These are phyloP conservation scores for Drosophila subquinaria DNA, from an alignment of 2,888 invertebrate genomes.

Conservation along the genomic window DNA sequence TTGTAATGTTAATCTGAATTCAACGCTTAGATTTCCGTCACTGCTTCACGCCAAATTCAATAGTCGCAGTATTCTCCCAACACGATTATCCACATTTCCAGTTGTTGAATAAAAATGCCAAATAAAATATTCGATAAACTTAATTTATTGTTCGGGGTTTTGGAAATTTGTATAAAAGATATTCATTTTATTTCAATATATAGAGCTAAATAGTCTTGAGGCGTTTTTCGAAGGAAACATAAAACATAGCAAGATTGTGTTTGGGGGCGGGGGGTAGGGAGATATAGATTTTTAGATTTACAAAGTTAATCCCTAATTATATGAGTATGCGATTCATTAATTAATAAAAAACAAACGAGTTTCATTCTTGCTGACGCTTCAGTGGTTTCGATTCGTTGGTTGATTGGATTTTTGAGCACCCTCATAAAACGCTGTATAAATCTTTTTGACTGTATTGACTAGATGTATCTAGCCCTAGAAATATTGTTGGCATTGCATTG, in stretches of 20 bases:
- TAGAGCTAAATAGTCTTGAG: conserved; percentile 73
- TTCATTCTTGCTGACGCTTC: conserved; percentile 66
- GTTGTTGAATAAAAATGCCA: conserved; percentile 29
- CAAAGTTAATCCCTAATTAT: conserved; percentile 69
- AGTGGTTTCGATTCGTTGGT: conserved; percentile 43
- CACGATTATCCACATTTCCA: not conserved
- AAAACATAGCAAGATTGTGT: conserved; percentile 22
- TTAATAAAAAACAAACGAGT: conserved; percentile 75
- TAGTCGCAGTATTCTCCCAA: not conserved
- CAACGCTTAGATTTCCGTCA: too few relatives aligned
- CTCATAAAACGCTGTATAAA: conserved; percentile 60
- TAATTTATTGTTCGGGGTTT: conserved; percentile 74
- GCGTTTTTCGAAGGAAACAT: conserved; percentile 31
- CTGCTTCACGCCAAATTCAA: not conserved
- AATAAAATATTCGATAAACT: conserved; percentile 65
- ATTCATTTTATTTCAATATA: conserved; percentile 66
- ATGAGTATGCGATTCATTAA: conserved; percentile 74
- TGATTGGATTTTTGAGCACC: conserved; percentile 52
- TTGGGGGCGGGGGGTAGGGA: not conserved
- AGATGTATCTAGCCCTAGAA: conserved; percentile 85
- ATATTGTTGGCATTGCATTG: conserved; percentile 81
- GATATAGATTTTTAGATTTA: conserved; percentile 59
- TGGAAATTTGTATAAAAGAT: conserved; percentile 63
- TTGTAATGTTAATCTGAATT: too few relatives aligned
- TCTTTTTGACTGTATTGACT: conserved; percentile 83